phyloP scores from a whole-genome alignment of 2,797 vertebrate species.

The Periophthalmus magnuspinnatus region DNA sequence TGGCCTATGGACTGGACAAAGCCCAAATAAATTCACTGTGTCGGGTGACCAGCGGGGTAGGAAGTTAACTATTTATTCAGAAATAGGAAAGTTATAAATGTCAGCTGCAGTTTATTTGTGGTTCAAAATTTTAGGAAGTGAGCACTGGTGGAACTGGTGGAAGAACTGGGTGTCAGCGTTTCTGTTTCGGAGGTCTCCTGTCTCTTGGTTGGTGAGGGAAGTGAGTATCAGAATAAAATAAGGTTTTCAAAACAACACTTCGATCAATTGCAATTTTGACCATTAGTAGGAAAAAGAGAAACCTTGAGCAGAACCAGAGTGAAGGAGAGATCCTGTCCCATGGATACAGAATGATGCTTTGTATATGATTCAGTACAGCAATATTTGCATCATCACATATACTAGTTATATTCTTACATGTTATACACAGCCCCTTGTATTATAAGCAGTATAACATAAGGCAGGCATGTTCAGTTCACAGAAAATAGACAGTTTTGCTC shows the following conservation, averaged over 20 bases:
- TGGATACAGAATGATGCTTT: no score
- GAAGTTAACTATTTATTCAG: neutral
- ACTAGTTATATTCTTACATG: no score
- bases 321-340: no score
- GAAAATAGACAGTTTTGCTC: neutral
- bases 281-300: no score
- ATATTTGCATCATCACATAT: no score
- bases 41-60: constrained; percentile 85
- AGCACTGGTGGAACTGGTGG: constrained; percentile 93
- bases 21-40: constrained; percentile 87
- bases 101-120: constrained; percentile 7
- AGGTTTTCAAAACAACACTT: neutral
- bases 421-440: neutral
- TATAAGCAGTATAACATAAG: neutral
- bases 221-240: constrained; percentile 72
- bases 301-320: no score
- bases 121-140: constrained; percentile 70
- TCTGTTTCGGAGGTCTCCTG: constrained; percentile 74
- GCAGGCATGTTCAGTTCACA: neutral
- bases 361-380: no score
- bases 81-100: neutral
- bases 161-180: constrained; percentile 86
- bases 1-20: constrained; percentile 94
- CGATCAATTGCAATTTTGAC: no score
- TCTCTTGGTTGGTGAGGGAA: constrained; percentile 92